Percentiles rank a stretch among this genome's conserved stretches.
These are phyloP conservation scores for Epiperipatus broadwayi DNA, from an alignment of 2,888 invertebrate genomes.

Conservation along the genomic window DNA sequence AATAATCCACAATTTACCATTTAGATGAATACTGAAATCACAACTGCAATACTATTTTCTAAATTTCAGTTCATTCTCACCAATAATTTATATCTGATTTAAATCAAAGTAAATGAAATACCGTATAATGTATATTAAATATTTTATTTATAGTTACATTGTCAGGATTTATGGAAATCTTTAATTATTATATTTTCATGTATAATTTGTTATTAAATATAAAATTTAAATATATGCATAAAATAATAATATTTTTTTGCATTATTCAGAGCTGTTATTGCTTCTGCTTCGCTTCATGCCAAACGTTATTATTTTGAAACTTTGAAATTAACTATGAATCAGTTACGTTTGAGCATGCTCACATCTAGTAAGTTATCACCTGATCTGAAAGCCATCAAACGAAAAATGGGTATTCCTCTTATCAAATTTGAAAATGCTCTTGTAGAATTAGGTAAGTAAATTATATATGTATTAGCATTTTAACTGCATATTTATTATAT, in stretches of 20 bases:
- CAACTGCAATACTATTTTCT: too few species aligned
- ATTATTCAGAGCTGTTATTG: constrained; percentile 42
- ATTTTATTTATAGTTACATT: too few species aligned
- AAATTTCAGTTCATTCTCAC: too few species aligned
- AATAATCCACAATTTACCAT: too few species aligned
- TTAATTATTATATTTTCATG: too few species aligned
- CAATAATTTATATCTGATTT: too few species aligned
- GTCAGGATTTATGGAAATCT: too few species aligned
- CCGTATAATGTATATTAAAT: too few species aligned
- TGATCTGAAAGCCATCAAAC: constrained; percentile 58
- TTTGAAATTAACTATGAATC: constrained; percentile 53
- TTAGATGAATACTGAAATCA: too few species aligned
- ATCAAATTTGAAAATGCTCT: constrained; percentile 92
- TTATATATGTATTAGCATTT: background rate
- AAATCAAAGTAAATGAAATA: too few species aligned
- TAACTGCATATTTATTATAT: constrained; percentile 4
- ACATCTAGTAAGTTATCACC: constrained; percentile 62
- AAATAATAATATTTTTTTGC: background rate
- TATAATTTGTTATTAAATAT: too few species aligned
- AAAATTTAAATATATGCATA: too few species aligned
- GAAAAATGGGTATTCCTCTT: constrained; percentile 62
- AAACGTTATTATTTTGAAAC: constrained; percentile 67
- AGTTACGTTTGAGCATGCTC: constrained; percentile 67
- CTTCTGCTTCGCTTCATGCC: constrained; percentile 37
- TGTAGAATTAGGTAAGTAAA: constrained; percentile 46